phyloP scores from a whole-genome alignment of 2,888 invertebrate species.

The Thymelicus acteon region DNA sequence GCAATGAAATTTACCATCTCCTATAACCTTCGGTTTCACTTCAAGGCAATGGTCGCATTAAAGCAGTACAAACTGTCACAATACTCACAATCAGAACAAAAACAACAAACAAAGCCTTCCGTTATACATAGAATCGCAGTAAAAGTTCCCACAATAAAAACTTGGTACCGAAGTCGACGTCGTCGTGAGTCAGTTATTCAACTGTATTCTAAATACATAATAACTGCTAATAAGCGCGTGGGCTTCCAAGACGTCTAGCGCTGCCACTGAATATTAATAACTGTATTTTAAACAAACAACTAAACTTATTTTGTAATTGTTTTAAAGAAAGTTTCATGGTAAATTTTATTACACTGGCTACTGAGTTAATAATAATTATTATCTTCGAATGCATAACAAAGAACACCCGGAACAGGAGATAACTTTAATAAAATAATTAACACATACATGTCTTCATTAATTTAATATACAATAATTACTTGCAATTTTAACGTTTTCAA shows the following conservation, averaged over 20 bases:
- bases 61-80: slow-evolving; percentile 28
- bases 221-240: slow-evolving; percentile 43
- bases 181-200: slow-evolving; percentile 43
- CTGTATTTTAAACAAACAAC: background rate
- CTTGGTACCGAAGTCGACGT: slow-evolving; percentile 2
- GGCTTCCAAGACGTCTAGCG: slow-evolving; percentile 30
- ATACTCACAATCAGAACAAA: slow-evolving; percentile 25
- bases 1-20: background rate
- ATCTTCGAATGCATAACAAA: background rate
- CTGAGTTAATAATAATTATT: background rate
- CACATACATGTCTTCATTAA: too few relatives aligned
- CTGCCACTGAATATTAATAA: slow-evolving; percentile 13
- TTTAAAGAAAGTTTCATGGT: background rate
- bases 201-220: slow-evolving; percentile 41
- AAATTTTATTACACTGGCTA: background rate
- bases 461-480: too few relatives aligned
- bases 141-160: slow-evolving; percentile 36
- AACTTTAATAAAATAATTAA: too few relatives aligned
- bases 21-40: slow-evolving; percentile 34
- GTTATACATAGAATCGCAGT: slow-evolving; percentile 32
- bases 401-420: background rate
- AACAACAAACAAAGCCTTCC: slow-evolving; percentile 36
- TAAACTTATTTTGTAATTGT: slow-evolving; percentile 6
- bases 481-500: too few relatives aligned
- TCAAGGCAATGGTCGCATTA: slow-evolving; percentile 32